A percentile compares a stretch with the other conserved stretches of the same genome.
phyloP scores from a whole-genome alignment of 2,888 invertebrate species.

The Noctua comes region DNA sequence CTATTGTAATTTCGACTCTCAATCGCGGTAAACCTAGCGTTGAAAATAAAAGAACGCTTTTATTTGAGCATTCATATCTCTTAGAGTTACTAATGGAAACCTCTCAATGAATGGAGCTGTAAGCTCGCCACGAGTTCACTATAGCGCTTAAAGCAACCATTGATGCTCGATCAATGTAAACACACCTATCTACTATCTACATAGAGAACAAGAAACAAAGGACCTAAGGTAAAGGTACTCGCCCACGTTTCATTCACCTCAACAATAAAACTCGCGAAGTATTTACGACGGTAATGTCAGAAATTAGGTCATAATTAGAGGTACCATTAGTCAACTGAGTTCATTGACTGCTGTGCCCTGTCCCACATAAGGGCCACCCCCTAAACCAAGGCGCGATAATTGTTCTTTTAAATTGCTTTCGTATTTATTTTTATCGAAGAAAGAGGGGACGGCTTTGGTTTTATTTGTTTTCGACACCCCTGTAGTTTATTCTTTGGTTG shows the following conservation, averaged over 20 bases:
- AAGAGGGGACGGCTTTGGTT: constrained; percentile 49
- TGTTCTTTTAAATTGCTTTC: constrained; percentile 69
- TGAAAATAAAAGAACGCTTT: too few species aligned
- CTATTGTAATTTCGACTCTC: too few species aligned
- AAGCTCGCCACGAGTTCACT: background rate
- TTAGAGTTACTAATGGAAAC: background rate
- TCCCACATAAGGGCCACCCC: constrained; percentile 74
- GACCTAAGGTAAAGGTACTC: constrained; percentile 31
- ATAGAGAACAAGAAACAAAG: background rate
- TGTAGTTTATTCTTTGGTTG: constrained; percentile 23
- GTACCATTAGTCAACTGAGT: constrained; percentile 69
- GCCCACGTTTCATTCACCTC: constrained; percentile 58
- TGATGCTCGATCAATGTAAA: constrained; percentile 5
- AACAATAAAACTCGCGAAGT: constrained; percentile 64
- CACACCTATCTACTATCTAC: background rate
- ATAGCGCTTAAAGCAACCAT: background rate
- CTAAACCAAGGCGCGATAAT: constrained; percentile 72
- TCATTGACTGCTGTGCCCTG: constrained; percentile 68
- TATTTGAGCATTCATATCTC: too few species aligned
- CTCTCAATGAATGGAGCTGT: constrained; percentile 8
- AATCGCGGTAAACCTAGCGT: too few species aligned
- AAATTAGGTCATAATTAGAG: constrained; percentile 72
- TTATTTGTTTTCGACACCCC: constrained; percentile 55
- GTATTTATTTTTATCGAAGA: constrained; percentile 66
- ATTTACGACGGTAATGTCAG: constrained; percentile 62